Percentiles rank a stretch among this genome's conserved stretches.
Conservation (phyloP, 2,113 vertebrate genomes). For the Synchiropus splendidus region DNA sequence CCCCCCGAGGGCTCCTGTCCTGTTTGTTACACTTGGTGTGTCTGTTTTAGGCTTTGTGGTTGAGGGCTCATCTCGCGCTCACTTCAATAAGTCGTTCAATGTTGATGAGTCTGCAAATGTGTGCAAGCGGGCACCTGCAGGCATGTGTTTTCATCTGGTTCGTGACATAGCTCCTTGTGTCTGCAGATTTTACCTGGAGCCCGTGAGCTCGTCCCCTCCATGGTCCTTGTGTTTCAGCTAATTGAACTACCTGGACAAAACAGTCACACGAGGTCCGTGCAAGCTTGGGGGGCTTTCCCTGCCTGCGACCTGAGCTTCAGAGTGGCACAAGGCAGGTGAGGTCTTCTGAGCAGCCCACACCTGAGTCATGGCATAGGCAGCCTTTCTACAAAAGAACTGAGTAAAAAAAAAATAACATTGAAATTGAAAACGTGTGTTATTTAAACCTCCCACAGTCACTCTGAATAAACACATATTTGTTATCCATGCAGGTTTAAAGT, state of each 20-base stretch:
- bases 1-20: conserved; percentile 32
- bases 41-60: conserved; percentile 35
- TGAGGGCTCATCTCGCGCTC: conserved; percentile 3
- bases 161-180: conserved; percentile 7
- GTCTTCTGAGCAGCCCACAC: too few species aligned
- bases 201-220: conserved; percentile 66
- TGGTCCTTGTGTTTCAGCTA: conserved; percentile 78
- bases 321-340: conserved; percentile 70
- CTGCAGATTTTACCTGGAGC: conserved; percentile 71
- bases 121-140: conserved; percentile 3
- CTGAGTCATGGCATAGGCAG: too few species aligned
- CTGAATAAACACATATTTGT: conserved; percentile 5
- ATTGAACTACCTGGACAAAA: conserved; percentile 56
- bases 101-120: conserved; percentile 4
- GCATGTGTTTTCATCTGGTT: conserved; percentile 11
- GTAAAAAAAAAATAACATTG: too few species aligned
- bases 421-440: too few species aligned
- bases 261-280: conserved; percentile 42
- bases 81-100: not conserved
- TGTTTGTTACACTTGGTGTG: conserved; percentile 24
- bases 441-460: too few species aligned
- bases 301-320: conserved; percentile 66
- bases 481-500: conserved; percentile 70
- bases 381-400: too few species aligned
- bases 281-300: conserved; percentile 85